Percentiles rank a stretch among this genome's conserved stretches.
phyloP scores from a whole-genome alignment of 2,797 vertebrate species.

The Gephyroberyx darwinii region DNA sequence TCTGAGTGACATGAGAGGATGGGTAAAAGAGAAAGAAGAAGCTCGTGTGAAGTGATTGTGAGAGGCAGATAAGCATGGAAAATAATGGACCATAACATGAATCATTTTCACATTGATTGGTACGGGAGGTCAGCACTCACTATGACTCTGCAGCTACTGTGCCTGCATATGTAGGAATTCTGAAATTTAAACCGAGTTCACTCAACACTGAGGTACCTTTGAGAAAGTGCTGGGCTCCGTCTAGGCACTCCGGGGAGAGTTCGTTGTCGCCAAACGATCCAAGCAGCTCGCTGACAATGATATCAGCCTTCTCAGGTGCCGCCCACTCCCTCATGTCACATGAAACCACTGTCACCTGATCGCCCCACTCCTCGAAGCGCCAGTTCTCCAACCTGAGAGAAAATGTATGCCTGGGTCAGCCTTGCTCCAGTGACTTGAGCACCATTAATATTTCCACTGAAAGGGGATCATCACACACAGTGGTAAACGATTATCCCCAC shows the following conservation, averaged over 20 bases:
- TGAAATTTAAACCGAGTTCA: not conserved
- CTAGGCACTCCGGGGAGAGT: constrained; percentile 92
- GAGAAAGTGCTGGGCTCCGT: constrained; percentile 92
- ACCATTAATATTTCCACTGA: not conserved
- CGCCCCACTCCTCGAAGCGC: constrained; percentile 96
- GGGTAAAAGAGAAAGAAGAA: not conserved
- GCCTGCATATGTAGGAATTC: not conserved
- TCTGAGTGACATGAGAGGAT: constrained; percentile 64
- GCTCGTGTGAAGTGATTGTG: constrained; percentile 29
- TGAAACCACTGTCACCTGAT: constrained; percentile 92
- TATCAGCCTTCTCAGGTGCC: constrained; percentile 91
- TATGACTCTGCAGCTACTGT: not conserved
- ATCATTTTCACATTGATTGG: constrained; percentile 12
- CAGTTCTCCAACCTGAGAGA: constrained; percentile 88
- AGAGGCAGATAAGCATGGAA: constrained; percentile 30
- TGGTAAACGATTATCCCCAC: too few species aligned
- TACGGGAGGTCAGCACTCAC: not conserved
- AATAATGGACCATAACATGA: constrained; percentile 19
- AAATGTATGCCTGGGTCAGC: not conserved
- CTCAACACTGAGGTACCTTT: constrained; percentile 79
- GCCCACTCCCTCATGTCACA: constrained; percentile 93
- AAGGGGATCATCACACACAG: not conserved
- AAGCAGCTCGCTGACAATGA: constrained; percentile 93
- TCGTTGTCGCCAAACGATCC: constrained; percentile 96
- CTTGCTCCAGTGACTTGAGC: not conserved